Evolutionary conservation across 2,888 invertebrate species (phyloP).

Genomic region (Neoscelio sp.): DNA sequence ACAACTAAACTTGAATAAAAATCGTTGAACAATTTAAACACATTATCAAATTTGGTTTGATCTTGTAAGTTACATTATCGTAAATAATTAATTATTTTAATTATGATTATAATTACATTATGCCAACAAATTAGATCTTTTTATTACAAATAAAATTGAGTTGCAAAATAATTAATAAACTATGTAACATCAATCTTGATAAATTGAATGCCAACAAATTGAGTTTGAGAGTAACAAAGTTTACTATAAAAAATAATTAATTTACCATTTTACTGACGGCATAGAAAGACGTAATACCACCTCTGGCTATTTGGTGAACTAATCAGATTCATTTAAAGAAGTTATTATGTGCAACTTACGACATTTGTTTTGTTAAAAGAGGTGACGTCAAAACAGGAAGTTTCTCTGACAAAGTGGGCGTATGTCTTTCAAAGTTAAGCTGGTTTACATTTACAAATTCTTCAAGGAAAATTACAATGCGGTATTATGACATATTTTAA

Average conservation of each 20-base stretch:
- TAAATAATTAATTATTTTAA: no score
- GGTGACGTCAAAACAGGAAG: conserved; percentile 21
- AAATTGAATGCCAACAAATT: no score
- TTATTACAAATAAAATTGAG: no score
- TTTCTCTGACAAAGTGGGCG: conserved; percentile 9
- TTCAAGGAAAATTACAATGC: not conserved
- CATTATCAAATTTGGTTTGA: conserved; percentile 30
- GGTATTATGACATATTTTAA: not conserved
- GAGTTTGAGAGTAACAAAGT: no score
- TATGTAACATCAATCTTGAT: no score
- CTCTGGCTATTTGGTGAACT: not conserved
- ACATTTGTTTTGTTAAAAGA: conserved; percentile 13
- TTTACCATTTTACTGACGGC: not conserved
- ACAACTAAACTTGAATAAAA: conserved; percentile 4
- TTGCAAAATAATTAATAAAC: no score
- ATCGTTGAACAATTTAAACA: conserved; percentile 22
- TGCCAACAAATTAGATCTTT: no score
- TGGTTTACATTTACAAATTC: conserved; percentile 32
- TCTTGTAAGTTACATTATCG: not conserved
- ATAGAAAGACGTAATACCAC: not conserved
- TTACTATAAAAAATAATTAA: conserved; percentile 21
- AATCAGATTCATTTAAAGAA: conserved; percentile 27
- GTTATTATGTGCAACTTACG: conserved; percentile 28
- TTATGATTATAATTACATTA: no score
- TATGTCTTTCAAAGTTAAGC: conserved; percentile 23